Conservation (phyloP, 1,140 invertebrate species). For the Tetramorium simillimum region DNA sequence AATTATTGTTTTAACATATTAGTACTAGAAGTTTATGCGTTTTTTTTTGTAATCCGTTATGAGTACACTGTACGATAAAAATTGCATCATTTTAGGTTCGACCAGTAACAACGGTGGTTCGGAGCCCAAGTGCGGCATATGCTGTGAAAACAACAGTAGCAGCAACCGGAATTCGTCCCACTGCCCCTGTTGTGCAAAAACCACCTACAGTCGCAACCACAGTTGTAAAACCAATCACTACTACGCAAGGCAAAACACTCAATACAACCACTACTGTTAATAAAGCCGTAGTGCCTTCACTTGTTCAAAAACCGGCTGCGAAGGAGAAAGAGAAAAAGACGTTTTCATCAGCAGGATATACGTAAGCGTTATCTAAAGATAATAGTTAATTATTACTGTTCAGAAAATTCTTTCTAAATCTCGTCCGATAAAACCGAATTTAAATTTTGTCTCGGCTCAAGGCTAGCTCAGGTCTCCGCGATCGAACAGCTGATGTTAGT, state of each 20-base stretch:
- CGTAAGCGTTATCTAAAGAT: slow-evolving; percentile 76
- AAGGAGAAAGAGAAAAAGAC: slow-evolving; percentile 89
- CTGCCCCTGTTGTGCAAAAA: slow-evolving; percentile 80
- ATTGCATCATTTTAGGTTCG: slow-evolving; percentile 60
- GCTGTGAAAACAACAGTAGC: slow-evolving; percentile 80
- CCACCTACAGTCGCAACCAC: slow-evolving; percentile 74
- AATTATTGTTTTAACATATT: background rate
- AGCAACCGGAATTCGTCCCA: slow-evolving; percentile 77
- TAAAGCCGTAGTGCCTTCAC: slow-evolving; percentile 85
- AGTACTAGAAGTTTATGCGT: background rate
- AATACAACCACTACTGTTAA: slow-evolving; percentile 81
- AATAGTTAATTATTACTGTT: background rate
- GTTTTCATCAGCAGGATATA: slow-evolving; percentile 86
- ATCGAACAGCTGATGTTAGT: no score
- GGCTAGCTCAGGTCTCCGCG: no score
- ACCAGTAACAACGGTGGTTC: slow-evolving; percentile 77
- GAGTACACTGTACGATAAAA: background rate
- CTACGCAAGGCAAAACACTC: slow-evolving; percentile 80
- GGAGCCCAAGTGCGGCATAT: slow-evolving; percentile 77
- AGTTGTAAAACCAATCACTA: slow-evolving; percentile 77
- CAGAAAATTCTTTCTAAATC: no score
- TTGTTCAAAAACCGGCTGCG: slow-evolving; percentile 82
- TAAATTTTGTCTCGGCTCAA: no score
- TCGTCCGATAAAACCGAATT: no score
- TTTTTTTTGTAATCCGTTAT: slow-evolving; percentile 13